A percentile compares a stretch with the other conserved stretches of the same genome.
Conservation (phyloP, 2,113 vertebrate genomes). For the Dicaeum eximium region DNA sequence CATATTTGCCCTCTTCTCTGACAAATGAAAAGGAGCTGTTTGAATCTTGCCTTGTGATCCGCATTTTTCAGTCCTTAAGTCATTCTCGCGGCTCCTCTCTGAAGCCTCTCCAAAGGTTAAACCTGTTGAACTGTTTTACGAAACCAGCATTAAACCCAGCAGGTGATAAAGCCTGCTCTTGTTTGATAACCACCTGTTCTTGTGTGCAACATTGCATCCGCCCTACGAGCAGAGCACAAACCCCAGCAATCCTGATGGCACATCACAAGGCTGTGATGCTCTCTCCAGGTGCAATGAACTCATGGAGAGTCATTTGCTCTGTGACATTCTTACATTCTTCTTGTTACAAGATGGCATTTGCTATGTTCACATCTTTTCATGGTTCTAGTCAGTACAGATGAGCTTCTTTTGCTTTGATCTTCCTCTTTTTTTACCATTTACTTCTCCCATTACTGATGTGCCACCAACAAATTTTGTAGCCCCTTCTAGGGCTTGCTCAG, state of each 20-base stretch:
- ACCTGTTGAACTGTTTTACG: neutral
- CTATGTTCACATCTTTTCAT: neutral
- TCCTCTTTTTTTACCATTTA: neutral
- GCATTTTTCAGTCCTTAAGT: neutral
- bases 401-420: neutral
- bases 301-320: neutral
- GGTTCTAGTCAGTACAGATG: neutral
- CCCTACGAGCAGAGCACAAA: neutral
- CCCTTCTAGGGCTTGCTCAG: neutral
- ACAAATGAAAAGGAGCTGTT: neutral
- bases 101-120: neutral
- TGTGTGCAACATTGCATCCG: neutral
- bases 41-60: neutral
- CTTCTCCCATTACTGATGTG: neutral
- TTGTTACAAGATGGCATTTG: neutral
- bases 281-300: neutral
- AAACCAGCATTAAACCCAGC: neutral
- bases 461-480: fast-evolving
- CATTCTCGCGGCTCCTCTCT: neutral
- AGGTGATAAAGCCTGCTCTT: neutral
- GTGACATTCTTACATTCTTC: neutral
- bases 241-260: fast-evolving
- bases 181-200: neutral
- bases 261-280: fast-evolving
- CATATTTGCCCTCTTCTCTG: neutral